A percentile compares a stretch with the other conserved stretches of the same genome.
Conservation (phyloP, 2,888 invertebrate species). For the Cynaeus angustus region DNA sequence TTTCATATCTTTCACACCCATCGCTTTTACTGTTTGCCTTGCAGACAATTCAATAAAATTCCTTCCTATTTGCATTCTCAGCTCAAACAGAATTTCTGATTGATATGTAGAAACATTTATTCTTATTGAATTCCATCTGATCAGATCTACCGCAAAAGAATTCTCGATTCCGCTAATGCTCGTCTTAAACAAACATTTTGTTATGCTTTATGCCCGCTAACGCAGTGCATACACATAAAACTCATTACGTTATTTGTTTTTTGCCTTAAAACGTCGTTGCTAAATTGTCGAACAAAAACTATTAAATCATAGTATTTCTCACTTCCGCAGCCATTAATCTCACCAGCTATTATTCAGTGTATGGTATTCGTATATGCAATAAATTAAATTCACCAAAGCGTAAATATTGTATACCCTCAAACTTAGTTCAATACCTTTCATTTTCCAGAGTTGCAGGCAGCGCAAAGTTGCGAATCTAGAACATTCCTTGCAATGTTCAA, state of each 20-base stretch:
- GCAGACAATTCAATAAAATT: slow-evolving; percentile 53
- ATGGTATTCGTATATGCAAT: too few relatives aligned
- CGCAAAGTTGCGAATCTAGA: not conserved
- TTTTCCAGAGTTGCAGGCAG: slow-evolving; percentile 8
- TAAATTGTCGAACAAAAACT: too few relatives aligned
- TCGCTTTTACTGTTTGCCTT: slow-evolving; percentile 44
- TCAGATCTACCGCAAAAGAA: slow-evolving; percentile 25
- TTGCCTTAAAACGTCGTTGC: too few relatives aligned
- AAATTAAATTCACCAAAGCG: too few relatives aligned
- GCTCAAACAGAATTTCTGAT: slow-evolving; percentile 54
- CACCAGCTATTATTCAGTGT: too few relatives aligned
- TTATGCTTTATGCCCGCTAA: not conserved
- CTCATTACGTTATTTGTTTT: not conserved
- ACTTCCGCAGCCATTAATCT: too few relatives aligned
- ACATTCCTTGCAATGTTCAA: slow-evolving; percentile 20
- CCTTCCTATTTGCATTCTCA: slow-evolving; percentile 50
- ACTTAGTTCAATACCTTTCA: slow-evolving; percentile 1
- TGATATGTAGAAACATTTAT: slow-evolving; percentile 54
- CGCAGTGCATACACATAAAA: not conserved
- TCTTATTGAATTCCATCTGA: slow-evolving; percentile 51
- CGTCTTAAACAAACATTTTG: slow-evolving; percentile 17
- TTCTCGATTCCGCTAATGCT: slow-evolving; percentile 7
- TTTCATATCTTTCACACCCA: slow-evolving; percentile 18
- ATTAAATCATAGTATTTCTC: too few relatives aligned
- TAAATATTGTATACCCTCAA: not conserved